Base-by-base conservation (phyloP, 1,140 invertebrate genomes). In the Ceratosolen solmsi region DNA sequence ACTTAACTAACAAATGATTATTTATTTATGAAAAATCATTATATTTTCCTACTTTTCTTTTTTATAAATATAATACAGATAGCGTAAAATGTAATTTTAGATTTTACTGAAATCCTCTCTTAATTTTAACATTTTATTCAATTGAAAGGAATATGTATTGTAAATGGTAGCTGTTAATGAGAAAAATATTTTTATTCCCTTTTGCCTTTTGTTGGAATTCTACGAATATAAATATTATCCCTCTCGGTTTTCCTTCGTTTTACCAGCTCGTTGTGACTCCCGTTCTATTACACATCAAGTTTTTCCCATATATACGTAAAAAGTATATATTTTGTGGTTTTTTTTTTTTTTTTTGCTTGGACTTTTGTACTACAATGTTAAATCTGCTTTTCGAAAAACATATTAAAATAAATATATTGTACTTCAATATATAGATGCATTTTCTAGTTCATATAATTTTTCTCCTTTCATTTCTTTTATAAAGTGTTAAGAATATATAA, bases 401-500 rank as follows among this genome's bases (percentile, higher is more conserved):
- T n/a, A n/a, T n/a, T 41, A 68, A 30, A 20, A 25, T 8, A 41
- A 15, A n/a, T n/a, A n/a, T n/a, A n/a, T 46, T 46, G 41, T 46
- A 46, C 41, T 5, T 13, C 41, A 13, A 5, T 13, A 46, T 46
- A 13, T 7, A 46, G 5, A 46, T 20, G 11, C 36, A 30, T 36
- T 74, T 51, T 56, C 71, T 27, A 2, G 27, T 56, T 54, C 46
- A 17, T 58, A 20, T 11, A n/a, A 22, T 60, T 58, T 38, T 58
- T 15, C 1, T 41, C 51, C 2, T n/a, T 13, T 22, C 54, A n/a
- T 60, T 41, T 60, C 46, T 30, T 74, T 74, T 56, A 13, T 30
- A 72, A 72, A 30, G 70, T 20, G 41, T 20, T 72, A 46, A 51
- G 22, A n/a, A 56, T 54, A 30, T 33, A 73, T 73, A 73, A 73